A percentile compares a stretch with the other conserved stretches of the same genome.
phyloP scores from a whole-genome alignment of 1,140 invertebrate genomes.

The Eubasilissa regina region DNA sequence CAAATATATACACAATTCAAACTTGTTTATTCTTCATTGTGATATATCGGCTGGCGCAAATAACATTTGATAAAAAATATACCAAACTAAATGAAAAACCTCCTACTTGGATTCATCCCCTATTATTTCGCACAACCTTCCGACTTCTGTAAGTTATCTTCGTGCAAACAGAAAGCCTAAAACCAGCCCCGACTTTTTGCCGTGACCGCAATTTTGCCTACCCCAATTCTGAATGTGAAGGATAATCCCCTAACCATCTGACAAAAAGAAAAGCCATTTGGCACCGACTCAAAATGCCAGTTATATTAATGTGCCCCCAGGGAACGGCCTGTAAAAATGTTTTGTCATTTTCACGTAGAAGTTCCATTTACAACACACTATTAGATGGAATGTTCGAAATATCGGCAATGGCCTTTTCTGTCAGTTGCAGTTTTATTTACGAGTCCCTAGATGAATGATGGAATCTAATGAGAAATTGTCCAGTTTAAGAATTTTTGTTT shows the following conservation, averaged over 20 bases:
- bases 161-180: neutral
- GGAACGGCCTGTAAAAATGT: neutral
- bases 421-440: slow-evolving; percentile 24
- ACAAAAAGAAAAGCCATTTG: slow-evolving; percentile 11
- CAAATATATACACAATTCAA: too few species aligned
- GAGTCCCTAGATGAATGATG: neutral
- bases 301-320: neutral
- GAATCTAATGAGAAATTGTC: too few species aligned
- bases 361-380: neutral
- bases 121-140: neutral
- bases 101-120: neutral
- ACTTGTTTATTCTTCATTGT: too few species aligned
- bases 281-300: slow-evolving; percentile 23
- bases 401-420: neutral
- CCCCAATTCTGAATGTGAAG: slow-evolving; percentile 11
- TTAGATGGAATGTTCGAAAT: neutral
- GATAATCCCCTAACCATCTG: slow-evolving; percentile 6
- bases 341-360: neutral
- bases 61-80: too few species aligned
- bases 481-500: too few species aligned
- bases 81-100: too few species aligned
- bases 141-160: neutral
- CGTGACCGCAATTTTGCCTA: neutral
- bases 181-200: neutral
- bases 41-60: too few species aligned